Evolutionary conservation across 2,797 vertebrate genomes (phyloP).

Genomic region (Clarias laeviceps): DNA sequence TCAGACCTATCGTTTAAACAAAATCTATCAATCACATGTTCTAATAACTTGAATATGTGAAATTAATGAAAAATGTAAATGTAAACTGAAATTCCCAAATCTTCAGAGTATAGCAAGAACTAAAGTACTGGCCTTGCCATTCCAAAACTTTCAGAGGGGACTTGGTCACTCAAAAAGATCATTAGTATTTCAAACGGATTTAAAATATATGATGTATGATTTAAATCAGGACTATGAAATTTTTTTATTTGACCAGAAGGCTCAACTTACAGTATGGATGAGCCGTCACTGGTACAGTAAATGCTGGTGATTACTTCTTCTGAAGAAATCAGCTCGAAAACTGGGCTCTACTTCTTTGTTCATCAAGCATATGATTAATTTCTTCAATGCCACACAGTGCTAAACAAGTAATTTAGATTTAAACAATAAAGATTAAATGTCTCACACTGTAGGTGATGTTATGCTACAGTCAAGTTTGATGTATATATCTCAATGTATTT

Average conservation of each 20-base stretch:
- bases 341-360: neutral
- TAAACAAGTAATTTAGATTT: neutral
- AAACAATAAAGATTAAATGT: neutral
- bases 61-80: neutral
- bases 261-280: neutral
- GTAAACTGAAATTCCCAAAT: neutral
- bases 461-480: neutral
- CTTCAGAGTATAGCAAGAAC: neutral
- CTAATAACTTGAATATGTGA: neutral
- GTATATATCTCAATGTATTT: neutral
- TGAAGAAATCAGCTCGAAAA: neutral
- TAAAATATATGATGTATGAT: neutral
- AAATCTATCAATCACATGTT: neutral
- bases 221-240: neutral
- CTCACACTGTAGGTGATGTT: neutral
- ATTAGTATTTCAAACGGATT: neutral
- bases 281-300: neutral
- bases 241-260: neutral
- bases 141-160: neutral
- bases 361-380: neutral
- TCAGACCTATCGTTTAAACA: neutral
- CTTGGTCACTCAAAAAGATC: neutral
- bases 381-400: neutral
- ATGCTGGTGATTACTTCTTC: neutral
- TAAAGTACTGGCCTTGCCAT: neutral